Base-by-base conservation (phyloP, 2,113 vertebrate species). In the Erythrocercus mccallii region DNA sequence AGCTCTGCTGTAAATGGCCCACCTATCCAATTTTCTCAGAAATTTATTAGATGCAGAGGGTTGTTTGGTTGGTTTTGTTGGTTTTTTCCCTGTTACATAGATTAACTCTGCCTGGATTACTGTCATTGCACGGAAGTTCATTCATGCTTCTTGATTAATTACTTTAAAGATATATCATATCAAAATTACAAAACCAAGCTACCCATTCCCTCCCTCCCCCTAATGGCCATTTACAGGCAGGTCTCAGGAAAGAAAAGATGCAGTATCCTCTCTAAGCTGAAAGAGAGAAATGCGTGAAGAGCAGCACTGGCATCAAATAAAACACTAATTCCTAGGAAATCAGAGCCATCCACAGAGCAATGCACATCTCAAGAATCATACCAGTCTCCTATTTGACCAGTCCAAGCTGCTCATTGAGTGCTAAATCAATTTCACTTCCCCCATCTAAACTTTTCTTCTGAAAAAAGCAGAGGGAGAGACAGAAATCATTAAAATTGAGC, bases 191-290 rank as follows among this genome's bases (percentile, higher is more conserved):
- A 97, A 97, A 91, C 83, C 92, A 92, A 95, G 72, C 66, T 87
- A 92, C 93, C 87, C 86, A 69, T 84, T 79, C 94, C 97, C 92
- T 78, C 91, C 88, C 91, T 93, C 71, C 82, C 89, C 78, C 79
- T 85, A 86, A 80, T 11, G 95, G 94, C 91, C 96, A 97, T 97
- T 97, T 97, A 97, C 96, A 98, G 90, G 96, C 96, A 98, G 96
- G 69, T 93, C 86, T 97, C 93, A 91, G 86, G 92, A 95, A 83
- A 97, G n/a, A 87, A 97, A 97, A 97, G 45, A 97, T 97, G 96
- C 94, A 96, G 96, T 97, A 97, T 93, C 92, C 95, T 97, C 95
- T 96, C 92, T 96, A 87, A 97, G 95, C 15, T 91, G 87, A 96
- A 94, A 96, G 78, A 92, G 65, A 81, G 70, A 95, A 86, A 86